Percentiles rank a stretch among this genome's conserved stretches.
phyloP scores from a whole-genome alignment of 2,113 vertebrate genomes.

The Oryzias melastigma region DNA sequence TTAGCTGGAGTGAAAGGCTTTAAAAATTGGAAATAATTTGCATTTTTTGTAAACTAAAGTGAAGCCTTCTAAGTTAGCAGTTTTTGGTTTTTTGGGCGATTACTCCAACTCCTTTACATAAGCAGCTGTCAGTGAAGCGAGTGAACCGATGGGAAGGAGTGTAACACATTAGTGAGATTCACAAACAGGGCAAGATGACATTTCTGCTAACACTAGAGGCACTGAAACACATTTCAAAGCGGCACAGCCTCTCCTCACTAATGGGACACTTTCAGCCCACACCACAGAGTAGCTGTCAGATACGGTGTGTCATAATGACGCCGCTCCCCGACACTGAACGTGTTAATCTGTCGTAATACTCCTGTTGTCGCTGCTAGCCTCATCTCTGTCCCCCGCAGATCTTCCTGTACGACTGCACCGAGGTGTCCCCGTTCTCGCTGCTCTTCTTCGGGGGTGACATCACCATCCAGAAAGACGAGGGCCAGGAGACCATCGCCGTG shows the following conservation, averaged over 20 bases:
- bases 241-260: constrained; percentile 43
- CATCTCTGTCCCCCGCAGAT: constrained; percentile 78
- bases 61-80: neutral
- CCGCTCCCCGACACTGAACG: constrained; percentile 10
- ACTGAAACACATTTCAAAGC: constrained; percentile 46
- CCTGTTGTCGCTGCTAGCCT: neutral
- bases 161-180: constrained; percentile 26
- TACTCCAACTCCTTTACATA: constrained; percentile 4
- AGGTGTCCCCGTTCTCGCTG: constrained; percentile 96
- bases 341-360: constrained; percentile 19
- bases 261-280: constrained; percentile 54
- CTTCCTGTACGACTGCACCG: constrained; percentile 96
- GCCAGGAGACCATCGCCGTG: constrained; percentile 93
- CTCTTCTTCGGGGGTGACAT: constrained; percentile 97
- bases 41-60: too few species aligned
- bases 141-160: neutral
- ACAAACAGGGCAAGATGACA: constrained; percentile 58
- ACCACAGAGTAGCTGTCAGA: constrained; percentile 34
- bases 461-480: constrained; percentile 93
- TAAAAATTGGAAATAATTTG: too few species aligned
- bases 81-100: neutral
- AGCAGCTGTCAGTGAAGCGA: constrained; percentile 26
- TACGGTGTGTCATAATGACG: constrained; percentile 36
- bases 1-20: too few species aligned
- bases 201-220: constrained; percentile 41